Conservation (phyloP, 2,797 vertebrate species). For the Gobio occitaniae region DNA sequence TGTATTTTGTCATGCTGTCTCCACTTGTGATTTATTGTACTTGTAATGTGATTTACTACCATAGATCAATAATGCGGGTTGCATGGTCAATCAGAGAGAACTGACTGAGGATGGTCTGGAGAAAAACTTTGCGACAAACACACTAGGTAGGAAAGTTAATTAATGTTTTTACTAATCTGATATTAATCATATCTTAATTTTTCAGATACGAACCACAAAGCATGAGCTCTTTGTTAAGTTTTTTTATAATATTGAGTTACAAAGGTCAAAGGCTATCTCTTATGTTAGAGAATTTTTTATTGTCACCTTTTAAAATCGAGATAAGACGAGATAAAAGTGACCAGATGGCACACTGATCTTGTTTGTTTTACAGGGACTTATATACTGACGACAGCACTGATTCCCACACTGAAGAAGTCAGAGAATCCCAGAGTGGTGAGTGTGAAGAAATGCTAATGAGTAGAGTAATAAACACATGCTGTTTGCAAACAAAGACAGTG, state of each 20-base stretch:
- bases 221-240: neutral
- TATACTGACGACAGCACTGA: slow-evolving; percentile 83
- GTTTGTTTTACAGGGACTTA: slow-evolving; percentile 76
- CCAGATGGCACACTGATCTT: neutral
- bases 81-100: slow-evolving; percentile 87
- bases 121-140: slow-evolving; percentile 89
- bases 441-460: slow-evolving; percentile 40
- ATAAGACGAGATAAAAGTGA: neutral
- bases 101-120: slow-evolving; percentile 84
- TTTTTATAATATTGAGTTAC: slow-evolving; percentile 5
- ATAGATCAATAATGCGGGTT: slow-evolving; percentile 88
- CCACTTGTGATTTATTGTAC: neutral
- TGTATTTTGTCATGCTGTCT: neutral
- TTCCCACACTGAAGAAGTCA: slow-evolving; percentile 81
- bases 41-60: neutral
- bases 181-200: neutral
- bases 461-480: neutral
- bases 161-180: neutral
- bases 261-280: neutral
- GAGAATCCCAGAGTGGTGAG: slow-evolving; percentile 86
- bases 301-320: slow-evolving; percentile 7
- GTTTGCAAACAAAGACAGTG: neutral
- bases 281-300: neutral
- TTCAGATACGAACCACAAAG: neutral
- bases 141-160: slow-evolving; percentile 76